Evolutionary conservation across 2,888 invertebrate species (phyloP).

Genomic region (Drosophila peninsularis): DNA sequence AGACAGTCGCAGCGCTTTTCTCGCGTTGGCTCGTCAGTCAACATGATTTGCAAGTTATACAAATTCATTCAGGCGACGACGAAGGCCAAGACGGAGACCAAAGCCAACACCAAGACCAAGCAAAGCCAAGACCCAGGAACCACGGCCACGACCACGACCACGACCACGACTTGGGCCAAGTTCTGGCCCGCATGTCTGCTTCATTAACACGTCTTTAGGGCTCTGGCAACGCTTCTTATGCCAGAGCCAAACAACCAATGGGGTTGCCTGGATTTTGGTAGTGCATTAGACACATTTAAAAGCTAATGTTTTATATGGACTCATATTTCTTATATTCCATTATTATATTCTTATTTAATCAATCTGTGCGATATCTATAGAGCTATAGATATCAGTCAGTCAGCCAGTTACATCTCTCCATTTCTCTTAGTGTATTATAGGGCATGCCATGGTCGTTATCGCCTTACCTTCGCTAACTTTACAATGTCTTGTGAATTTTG

Average conservation of each 20-base stretch:
- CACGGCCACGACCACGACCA: conserved; percentile 40
- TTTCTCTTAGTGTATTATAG: conserved; percentile 11
- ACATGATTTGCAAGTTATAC: conserved; percentile 79
- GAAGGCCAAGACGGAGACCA: conserved; percentile 19
- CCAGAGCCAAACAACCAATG: conserved; percentile 28
- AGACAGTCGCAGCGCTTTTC: conserved; percentile 14
- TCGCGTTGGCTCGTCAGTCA: conserved; percentile 65
- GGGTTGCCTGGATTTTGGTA: background rate
- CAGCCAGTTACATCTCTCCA: too few relatives aligned
- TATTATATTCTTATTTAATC: too few relatives aligned
- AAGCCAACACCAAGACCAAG: conserved; percentile 11
- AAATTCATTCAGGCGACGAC: conserved; percentile 72
- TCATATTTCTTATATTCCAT: background rate
- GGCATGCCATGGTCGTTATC: conserved; percentile 39
- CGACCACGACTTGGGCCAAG: conserved; percentile 42
- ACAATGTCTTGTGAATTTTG: conserved; percentile 58
- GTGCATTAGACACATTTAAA: conserved; percentile 1
- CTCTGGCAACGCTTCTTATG: conserved; percentile 27
- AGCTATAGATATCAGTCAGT: too few relatives aligned
- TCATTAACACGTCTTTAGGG: conserved; percentile 76
- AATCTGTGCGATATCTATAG: too few relatives aligned
- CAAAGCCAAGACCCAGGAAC: conserved; percentile 19
- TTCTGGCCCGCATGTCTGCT: conserved; percentile 71
- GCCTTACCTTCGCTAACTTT: background rate
- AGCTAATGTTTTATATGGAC: background rate